Conservation (phyloP, 2,113 vertebrate genomes). For the Odobenus rosmarus region DNA sequence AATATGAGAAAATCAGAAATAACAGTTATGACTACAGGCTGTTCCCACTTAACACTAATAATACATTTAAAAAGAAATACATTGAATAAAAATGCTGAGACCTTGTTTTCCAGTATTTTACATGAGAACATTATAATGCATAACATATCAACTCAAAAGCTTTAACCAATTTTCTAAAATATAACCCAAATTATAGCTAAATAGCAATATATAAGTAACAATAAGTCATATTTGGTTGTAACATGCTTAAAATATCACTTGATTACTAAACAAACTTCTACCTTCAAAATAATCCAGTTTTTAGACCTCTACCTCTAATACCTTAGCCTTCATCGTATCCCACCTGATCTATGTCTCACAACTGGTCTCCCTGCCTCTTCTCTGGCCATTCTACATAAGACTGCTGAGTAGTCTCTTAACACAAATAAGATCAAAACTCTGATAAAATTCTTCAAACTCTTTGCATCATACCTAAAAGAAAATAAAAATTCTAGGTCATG, state of each 20-base stretch:
- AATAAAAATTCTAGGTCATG: background rate
- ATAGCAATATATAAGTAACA: background rate
- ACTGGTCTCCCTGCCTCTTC: background rate
- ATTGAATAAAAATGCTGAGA: background rate
- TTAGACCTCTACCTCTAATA: background rate
- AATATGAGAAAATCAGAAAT: background rate
- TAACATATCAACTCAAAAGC: background rate
- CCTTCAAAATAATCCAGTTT: background rate
- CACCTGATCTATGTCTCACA: background rate
- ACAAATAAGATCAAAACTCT: background rate
- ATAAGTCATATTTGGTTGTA: background rate
- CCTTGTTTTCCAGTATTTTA: slow-evolving; percentile 10
- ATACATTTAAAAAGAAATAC: background rate
- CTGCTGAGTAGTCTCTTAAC: background rate
- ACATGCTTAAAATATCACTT: background rate
- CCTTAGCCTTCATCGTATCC: background rate
- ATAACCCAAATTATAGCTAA: background rate
- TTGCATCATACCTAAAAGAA: background rate
- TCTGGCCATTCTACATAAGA: background rate
- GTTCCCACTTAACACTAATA: background rate
- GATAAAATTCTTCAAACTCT: background rate
- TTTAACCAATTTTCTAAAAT: background rate
- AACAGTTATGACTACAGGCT: background rate
- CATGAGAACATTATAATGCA: background rate
- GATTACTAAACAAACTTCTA: background rate